phyloP scores from a whole-genome alignment of 2,113 vertebrate genomes.

The Scomber colias region DNA sequence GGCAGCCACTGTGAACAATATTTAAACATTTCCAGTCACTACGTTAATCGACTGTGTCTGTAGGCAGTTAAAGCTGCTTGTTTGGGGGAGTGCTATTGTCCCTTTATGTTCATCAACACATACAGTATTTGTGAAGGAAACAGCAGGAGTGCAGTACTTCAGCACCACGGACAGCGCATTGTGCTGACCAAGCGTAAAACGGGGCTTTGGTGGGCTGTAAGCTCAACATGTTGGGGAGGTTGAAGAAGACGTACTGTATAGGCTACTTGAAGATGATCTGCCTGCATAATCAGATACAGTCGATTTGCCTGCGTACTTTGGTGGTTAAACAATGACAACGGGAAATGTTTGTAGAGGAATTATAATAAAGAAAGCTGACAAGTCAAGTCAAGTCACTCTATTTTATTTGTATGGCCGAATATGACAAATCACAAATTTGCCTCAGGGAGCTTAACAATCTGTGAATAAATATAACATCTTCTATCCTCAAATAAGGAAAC shows the following conservation, averaged over 20 bases:
- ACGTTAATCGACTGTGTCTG: neutral
- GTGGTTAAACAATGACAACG: constrained; percentile 1
- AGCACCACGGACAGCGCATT: constrained; percentile 58
- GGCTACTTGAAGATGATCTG: constrained; percentile 12
- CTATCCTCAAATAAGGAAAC: no score
- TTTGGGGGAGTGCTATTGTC: no score
- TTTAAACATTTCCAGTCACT: neutral
- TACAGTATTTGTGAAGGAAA: neutral
- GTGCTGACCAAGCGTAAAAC: constrained; percentile 55
- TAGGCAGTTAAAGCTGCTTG: neutral
- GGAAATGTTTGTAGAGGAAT: neutral
- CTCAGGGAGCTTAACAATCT: no score
- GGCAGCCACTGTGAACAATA: constrained; percentile 11
- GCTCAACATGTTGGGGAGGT: constrained; percentile 26
- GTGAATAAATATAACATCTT: no score
- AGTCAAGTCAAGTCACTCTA: no score
- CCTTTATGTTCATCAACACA: no score
- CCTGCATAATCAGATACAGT: constrained; percentile 3
- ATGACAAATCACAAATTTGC: no score
- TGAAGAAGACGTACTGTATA: constrained; percentile 13
- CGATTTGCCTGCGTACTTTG: neutral
- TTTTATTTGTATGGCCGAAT: no score
- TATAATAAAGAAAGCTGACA: neutral
- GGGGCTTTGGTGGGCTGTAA: constrained; percentile 1
- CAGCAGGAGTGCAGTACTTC: constrained; percentile 26